Conservation (phyloP, 1,140 invertebrate species). For the Nasonia longicornis region DNA sequence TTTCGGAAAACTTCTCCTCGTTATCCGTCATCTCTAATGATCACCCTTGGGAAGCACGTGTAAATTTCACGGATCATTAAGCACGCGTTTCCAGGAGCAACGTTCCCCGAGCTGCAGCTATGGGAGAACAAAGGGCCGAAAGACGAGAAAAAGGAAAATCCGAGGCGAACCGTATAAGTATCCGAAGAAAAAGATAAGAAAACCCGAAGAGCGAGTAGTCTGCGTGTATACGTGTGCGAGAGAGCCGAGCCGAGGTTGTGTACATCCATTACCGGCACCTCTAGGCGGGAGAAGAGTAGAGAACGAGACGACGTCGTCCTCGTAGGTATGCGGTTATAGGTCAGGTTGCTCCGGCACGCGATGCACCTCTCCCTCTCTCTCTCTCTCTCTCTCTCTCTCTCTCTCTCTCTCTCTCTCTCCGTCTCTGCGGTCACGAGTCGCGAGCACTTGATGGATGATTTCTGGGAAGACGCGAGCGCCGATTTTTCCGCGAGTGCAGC, state of each 20-base stretch:
- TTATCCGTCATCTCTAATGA: neutral
- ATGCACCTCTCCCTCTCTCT: neutral
- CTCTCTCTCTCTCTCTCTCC: neutral
- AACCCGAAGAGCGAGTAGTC: neutral
- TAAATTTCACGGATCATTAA: constrained; percentile 3
- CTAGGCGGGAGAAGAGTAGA: neutral
- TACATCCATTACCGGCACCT: neutral
- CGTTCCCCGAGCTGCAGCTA: neutral
- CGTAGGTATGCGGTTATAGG: constrained; percentile 25
- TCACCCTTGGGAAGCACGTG: neutral
- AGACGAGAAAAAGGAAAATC: neutral
- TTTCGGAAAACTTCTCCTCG: neutral
- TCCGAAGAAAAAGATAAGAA: neutral
- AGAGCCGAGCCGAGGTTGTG: neutral
- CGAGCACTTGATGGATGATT: constrained; percentile 14
- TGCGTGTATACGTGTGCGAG: neutral
- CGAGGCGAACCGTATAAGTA: too few relatives aligned
- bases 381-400: neutral
- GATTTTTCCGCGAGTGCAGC: neutral
- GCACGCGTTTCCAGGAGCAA: neutral
- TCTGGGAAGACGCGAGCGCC: neutral
- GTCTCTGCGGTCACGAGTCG: neutral
- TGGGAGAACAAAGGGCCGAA: neutral
- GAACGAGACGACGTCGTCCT: constrained; percentile 4
- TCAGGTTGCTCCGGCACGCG: neutral